Conservation (phyloP, 2,797 vertebrate species). For the Liasis olivaceus region DNA sequence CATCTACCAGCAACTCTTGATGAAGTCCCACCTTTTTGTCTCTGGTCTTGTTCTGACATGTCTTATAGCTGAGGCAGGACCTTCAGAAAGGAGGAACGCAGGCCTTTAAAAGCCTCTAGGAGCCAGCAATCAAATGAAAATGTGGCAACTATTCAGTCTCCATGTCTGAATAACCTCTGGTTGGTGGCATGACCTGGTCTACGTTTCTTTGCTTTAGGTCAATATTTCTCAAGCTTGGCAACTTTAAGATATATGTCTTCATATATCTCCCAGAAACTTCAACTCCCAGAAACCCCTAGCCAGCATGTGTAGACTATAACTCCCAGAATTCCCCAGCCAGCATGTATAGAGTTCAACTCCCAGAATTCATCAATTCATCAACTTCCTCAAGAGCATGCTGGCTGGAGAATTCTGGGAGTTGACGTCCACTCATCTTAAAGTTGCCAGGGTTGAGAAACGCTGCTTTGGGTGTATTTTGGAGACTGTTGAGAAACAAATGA, state of each 20-base stretch:
- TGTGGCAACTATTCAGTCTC: fast-evolving
- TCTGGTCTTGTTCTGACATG: neutral
- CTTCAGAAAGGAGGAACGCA: fast-evolving
- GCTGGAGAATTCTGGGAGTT: neutral
- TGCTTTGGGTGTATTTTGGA: neutral
- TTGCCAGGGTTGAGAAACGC: neutral
- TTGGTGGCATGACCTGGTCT: neutral
- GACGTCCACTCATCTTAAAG: neutral
- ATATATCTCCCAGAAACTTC: too few species aligned
- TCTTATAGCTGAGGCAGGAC: neutral
- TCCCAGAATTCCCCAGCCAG: neutral
- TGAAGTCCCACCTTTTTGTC: slow-evolving; percentile 1
- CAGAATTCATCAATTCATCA: neutral
- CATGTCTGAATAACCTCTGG: neutral
- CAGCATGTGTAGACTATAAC: neutral
- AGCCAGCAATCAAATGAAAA: neutral
- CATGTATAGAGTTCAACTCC: neutral
- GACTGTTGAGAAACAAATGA: neutral
- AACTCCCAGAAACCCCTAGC: neutral
- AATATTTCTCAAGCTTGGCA: neutral
- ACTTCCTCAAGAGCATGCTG: neutral
- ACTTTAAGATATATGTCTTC: neutral
- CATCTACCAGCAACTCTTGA: slow-evolving; percentile 40
- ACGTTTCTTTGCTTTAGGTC: neutral
- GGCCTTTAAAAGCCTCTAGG: fast-evolving